Evolutionary conservation across 2,797 vertebrate genomes (phyloP), one percentile per base, ranked within the genome.

Genomic region (Enteromius anoplus): DNA sequence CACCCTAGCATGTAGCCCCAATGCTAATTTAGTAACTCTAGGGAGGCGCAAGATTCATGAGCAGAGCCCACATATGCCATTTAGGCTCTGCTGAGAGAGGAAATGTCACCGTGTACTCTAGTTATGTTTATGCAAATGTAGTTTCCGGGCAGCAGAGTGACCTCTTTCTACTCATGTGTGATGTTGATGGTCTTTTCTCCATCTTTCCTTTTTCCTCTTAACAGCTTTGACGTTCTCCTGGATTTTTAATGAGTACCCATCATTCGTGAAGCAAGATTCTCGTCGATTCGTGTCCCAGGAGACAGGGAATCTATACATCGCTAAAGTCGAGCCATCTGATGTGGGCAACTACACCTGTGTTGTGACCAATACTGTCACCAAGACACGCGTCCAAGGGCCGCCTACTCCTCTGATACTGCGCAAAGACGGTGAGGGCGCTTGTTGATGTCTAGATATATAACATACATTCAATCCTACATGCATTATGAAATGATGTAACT

Each of bases 341-440:
- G 98, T 94, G 53, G 98, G 98, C n/a, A 99, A 99, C 92, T 99
- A 99, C 91, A 99, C 97, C 0, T 99, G 98, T 0, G 97, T 99
- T 86, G 97, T 99, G 82, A 98, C 96, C 1, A 98, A 97, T 90
- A 95, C 93, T 0, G 95, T 98, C 81, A 99, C 98, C 2, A 98
- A 96, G 92, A 95, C 92, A 84, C 90, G 92, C 15, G 97, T 97
- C 17, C 94, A 97, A 87, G 97, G 98, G 2, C 98, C 98, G 0
- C 96, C 96, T 49, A 99, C 98, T 0, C 98, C 98, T 0, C 95
- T 99, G 2, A 95, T 98, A n/a, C 92, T 99, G 49, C 96, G 97
- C 80, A 97, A 96, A 0, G 98, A 99, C 0, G 98, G 98, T 99
- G 91, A 95, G 96, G 7, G 42, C 12, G 34, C 12, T 23, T 69